phyloP scores from a whole-genome alignment of 2,797 vertebrate species.

The Pelobates cultripes region DNA sequence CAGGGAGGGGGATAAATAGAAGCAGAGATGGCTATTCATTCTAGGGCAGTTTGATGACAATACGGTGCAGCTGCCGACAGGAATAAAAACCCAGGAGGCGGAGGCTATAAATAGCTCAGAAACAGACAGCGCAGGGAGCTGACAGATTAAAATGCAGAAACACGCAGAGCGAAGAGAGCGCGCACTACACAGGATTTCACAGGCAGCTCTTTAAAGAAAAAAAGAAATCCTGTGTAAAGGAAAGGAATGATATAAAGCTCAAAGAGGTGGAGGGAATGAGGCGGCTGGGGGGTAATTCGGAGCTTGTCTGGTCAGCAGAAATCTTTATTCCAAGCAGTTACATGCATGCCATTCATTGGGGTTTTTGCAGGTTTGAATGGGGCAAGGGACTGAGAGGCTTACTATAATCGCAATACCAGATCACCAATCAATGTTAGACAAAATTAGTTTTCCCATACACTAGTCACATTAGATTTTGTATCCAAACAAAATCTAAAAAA shows the following conservation, averaged over 20 bases:
- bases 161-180: slow-evolving; percentile 58
- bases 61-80: slow-evolving; percentile 67
- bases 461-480: no score
- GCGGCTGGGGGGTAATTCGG: background rate
- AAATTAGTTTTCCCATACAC: no score
- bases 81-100: slow-evolving; percentile 69
- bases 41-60: slow-evolving; percentile 74
- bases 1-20: slow-evolving; percentile 1
- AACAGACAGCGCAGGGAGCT: slow-evolving; percentile 62
- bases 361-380: background rate
- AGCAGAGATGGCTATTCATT: slow-evolving; percentile 30
- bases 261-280: background rate
- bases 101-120: slow-evolving; percentile 79
- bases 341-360: background rate
- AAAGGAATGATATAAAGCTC: slow-evolving; percentile 54
- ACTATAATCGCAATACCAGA: no score
- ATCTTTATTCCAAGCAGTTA: slow-evolving; percentile 8
- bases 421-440: no score
- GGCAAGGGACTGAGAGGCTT: no score
- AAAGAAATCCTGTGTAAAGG: slow-evolving; percentile 61
- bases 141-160: slow-evolving; percentile 68
- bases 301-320: slow-evolving; percentile 15
- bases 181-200: slow-evolving; percentile 65
- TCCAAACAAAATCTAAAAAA: no score
- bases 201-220: slow-evolving; percentile 62